Conservation (phyloP, 2,113 vertebrate species). For the Varanus komodoensis region DNA sequence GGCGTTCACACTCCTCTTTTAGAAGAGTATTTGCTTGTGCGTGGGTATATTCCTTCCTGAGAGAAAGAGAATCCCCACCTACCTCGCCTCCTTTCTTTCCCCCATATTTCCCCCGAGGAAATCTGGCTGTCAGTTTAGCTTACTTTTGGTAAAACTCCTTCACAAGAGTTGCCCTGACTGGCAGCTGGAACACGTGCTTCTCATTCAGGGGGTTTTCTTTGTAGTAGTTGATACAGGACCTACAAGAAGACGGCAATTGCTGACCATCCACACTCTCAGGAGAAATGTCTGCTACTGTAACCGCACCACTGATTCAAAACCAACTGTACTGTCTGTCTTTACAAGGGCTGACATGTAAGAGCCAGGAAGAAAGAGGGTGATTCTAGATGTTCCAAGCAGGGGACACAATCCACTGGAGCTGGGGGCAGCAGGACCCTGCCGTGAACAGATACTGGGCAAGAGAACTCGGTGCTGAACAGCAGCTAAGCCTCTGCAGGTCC, state of each 20-base stretch:
- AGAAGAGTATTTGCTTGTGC: too few relatives aligned
- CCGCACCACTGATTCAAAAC: neutral
- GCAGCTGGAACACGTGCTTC: constrained; percentile 89
- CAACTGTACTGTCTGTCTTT: neutral
- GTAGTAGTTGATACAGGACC: constrained; percentile 92
- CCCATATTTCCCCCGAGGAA: neutral
- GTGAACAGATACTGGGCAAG: neutral
- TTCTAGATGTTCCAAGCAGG: neutral
- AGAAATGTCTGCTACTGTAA: neutral
- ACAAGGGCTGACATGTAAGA: neutral
- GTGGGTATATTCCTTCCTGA: neutral
- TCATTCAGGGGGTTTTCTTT: constrained; percentile 88
- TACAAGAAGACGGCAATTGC: constrained; percentile 58
- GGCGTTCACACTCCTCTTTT: too few relatives aligned
- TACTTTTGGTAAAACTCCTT: constrained; percentile 92
- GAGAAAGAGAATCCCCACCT: neutral
- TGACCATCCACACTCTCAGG: neutral
- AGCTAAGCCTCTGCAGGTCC: neutral
- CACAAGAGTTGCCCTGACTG: constrained; percentile 85
- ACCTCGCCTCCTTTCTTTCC: neutral
- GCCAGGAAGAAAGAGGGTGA: neutral
- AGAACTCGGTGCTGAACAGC: too few relatives aligned
- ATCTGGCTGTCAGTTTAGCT: constrained; percentile 39
- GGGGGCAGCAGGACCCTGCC: neutral
- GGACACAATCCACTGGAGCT: too few relatives aligned